Conservation (phyloP, 2,113 vertebrate genomes). For the Callithrix jacchus region DNA sequence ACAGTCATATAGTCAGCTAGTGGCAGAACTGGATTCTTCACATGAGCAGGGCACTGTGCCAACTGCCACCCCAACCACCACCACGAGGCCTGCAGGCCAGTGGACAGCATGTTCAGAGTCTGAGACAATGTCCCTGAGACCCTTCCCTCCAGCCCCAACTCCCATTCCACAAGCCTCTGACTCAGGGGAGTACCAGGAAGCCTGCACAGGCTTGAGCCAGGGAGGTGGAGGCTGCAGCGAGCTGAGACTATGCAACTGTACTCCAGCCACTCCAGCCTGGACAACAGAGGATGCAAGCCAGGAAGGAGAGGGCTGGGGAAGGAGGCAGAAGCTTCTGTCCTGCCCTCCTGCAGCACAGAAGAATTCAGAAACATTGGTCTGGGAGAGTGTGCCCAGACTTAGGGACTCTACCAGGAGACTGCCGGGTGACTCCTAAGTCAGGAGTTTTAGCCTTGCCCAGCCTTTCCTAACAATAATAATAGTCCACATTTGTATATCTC, state of each 20-base stretch:
- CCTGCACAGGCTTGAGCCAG: rapidly evolving
- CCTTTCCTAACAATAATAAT: background rate
- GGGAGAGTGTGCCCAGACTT: background rate
- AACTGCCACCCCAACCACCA: background rate
- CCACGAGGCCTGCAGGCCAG: background rate
- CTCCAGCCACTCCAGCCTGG: too few relatives aligned
- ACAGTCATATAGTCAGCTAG: background rate
- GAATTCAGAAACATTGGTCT: background rate
- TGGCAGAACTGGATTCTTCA: background rate
- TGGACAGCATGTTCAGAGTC: background rate
- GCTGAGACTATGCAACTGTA: too few relatives aligned
- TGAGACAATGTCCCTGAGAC: background rate
- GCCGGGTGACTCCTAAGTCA: background rate
- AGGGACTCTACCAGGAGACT: background rate
- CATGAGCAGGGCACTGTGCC: background rate
- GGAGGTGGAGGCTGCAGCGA: too few relatives aligned
- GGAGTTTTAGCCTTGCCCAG: background rate
- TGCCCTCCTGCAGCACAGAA: background rate
- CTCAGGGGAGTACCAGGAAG: background rate
- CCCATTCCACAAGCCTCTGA: background rate
- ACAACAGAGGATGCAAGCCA: background rate
- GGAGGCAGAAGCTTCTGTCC: background rate
- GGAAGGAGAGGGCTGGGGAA: background rate
- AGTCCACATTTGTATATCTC: background rate
- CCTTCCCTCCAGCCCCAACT: background rate